Conservation (phyloP, 2,113 vertebrate species). For the Hipposideros armiger region DNA sequence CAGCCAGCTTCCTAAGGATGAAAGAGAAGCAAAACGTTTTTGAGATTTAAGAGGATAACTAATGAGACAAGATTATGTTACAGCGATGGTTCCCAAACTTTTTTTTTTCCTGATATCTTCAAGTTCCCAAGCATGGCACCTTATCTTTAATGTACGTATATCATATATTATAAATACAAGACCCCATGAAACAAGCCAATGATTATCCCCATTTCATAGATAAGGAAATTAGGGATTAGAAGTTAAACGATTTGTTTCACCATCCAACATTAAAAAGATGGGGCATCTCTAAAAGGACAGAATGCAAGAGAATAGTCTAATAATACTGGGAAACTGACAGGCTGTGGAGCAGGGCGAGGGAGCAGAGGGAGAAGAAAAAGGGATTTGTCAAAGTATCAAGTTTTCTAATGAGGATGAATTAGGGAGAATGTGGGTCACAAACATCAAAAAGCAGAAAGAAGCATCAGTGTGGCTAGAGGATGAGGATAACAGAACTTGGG, state of each 20-base stretch:
- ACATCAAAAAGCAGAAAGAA: not conserved
- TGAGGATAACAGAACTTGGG: not conserved
- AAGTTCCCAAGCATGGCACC: not conserved
- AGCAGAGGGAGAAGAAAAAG: not conserved
- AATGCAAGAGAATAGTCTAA: not conserved
- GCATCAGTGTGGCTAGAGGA: not conserved
- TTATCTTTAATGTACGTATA: not conserved
- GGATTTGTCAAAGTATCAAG: not conserved
- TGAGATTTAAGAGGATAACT: not conserved
- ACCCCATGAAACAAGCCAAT: not conserved
- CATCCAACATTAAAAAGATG: not conserved
- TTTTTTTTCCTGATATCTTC: not conserved
- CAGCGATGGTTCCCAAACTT: not conserved
- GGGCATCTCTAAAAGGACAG: not conserved
- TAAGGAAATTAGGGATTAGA: not conserved
- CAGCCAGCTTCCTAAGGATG: not conserved
- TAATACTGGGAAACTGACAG: not conserved
- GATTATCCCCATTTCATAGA: not conserved
- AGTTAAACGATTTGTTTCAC: not conserved
- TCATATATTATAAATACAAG: not conserved
- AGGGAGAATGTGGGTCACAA: not conserved
- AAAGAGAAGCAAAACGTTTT: slow-evolving; percentile 32
- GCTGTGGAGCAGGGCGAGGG: no score
- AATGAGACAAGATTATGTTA: not conserved
- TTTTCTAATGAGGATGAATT: not conserved